phyloP scores from a whole-genome alignment of 1,140 invertebrate species.

The Eueides isabella region DNA sequence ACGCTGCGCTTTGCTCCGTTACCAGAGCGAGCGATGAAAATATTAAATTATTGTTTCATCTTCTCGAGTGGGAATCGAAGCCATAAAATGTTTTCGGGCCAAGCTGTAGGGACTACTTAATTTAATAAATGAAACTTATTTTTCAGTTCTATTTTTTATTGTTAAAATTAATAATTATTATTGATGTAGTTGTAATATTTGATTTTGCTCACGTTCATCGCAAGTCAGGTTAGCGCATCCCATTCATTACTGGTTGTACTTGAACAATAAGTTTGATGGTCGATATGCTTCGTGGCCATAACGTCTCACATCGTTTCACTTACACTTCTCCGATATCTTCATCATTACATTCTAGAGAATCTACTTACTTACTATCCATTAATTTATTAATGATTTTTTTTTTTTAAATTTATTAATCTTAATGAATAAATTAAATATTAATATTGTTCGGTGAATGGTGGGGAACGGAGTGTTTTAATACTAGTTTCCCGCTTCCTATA shows the following conservation, averaged over 20 bases:
- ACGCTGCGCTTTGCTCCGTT: too few species aligned
- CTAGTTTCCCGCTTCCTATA: too few species aligned
- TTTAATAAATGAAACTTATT: too few species aligned
- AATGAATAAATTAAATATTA: not conserved
- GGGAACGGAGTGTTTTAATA: too few species aligned
- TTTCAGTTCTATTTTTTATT: too few species aligned
- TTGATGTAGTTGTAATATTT: not conserved
- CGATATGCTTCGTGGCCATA: constrained; percentile 65
- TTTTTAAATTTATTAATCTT: not conserved
- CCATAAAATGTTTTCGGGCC: too few species aligned
- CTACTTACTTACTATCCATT: not conserved
- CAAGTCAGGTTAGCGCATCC: constrained; percentile 27
- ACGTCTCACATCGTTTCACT: constrained; percentile 67
- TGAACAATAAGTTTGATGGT: constrained; percentile 70
- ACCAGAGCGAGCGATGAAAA: too few species aligned
- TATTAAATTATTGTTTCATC: too few species aligned
- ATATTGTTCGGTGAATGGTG: too few species aligned
- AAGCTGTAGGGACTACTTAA: too few species aligned
- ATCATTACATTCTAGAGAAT: not conserved
- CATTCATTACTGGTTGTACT: constrained; percentile 61
- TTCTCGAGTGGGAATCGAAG: too few species aligned
- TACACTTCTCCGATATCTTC: constrained; percentile 30
- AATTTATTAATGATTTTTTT: not conserved
- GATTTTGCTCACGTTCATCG: not conserved
- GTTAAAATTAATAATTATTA: too few species aligned